Percentiles rank a stretch among this genome's conserved stretches.
Conservation (phyloP, 2,888 invertebrate species). For the Fissipunctia ypsillon region DNA sequence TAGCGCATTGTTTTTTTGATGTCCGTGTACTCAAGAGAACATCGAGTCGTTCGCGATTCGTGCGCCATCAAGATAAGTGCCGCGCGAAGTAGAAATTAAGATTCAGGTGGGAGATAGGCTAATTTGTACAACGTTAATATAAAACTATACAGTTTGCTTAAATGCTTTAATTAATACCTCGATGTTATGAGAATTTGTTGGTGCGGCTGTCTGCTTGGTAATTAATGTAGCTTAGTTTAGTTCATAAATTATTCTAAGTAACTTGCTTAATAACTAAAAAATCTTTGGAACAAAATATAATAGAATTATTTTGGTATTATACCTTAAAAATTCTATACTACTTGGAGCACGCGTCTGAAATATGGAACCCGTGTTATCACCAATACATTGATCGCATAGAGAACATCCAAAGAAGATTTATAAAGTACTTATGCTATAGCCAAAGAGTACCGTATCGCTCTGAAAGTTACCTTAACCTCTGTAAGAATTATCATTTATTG, state of each 20-base stretch:
- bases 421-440: no score
- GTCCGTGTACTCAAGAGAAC: constrained; percentile 45
- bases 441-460: no score
- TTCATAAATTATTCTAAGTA: constrained; percentile 18
- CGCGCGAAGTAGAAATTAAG: constrained; percentile 66
- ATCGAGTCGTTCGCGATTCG: constrained; percentile 50
- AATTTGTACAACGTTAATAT: constrained; percentile 62
- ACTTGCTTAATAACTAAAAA: not conserved
- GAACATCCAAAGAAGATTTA: no score
- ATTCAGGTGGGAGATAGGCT: constrained; percentile 60
- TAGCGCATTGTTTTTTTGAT: constrained; percentile 45
- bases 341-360: no score
- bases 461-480: no score
- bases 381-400: no score
- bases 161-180: constrained; percentile 59
- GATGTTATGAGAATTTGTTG: constrained; percentile 33
- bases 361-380: no score
- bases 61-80: constrained; percentile 61
- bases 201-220: constrained; percentile 24
- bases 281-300: constrained; percentile 3
- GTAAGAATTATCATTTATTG: no score
- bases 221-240: constrained; percentile 18
- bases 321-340: no score
- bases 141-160: constrained; percentile 60
- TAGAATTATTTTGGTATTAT: not conserved